Evolutionary conservation across 1,140 invertebrate genomes (phyloP), one percentile per base, ranked within the genome.

Genomic region (Semibalanus balanoides): DNA sequence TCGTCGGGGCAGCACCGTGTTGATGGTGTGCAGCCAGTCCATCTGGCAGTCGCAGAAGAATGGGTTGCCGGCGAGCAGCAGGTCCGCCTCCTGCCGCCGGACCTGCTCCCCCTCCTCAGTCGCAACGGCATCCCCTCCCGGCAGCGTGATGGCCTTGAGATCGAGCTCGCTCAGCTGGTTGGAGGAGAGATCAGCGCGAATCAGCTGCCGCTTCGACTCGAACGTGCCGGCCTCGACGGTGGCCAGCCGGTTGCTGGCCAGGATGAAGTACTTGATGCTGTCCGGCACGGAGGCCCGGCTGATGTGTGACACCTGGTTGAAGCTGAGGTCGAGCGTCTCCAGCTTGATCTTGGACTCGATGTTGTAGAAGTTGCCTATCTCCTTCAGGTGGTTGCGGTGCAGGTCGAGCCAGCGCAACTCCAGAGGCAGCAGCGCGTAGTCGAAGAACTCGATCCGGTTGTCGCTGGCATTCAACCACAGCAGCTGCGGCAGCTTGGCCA

Each of bases 391-490:
- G 84, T 97, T 97, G 81, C 91, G 90, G 83, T 95, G 93, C 80
- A 97, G 86, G 84, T 96, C 94, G 71, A 97, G 84, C 93, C 93
- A 95, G 80, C 93, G 90, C 76, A 96, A 85, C 78, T 89, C 90
- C 73, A 85, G 82, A 0, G 95, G 94, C 74, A 96, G 88, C 76
- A 94, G 86, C 27, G 90, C 88, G 83, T 95, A 96, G 84, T 96
- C 94, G 85, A 97, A 96, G 89, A 91, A 91, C 80, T 92, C 88
- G 79, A 97, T 86, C 81, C 90, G 89, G 86, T 97, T 97, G 84
- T 94, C 92, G 31, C 93, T 95, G 76, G 96, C 90, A 85, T 96
- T 97, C 31, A 97, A 84, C 93, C 93, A 95, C 79, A 93, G 85
- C 73, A 97, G 84, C 79, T 89, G 90, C 0, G 90, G 88, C 81